Evolutionary conservation across 2,113 vertebrate species (phyloP), one percentile per base, ranked within the genome.

Genomic region (Chiloscyllium plagiosum): DNA sequence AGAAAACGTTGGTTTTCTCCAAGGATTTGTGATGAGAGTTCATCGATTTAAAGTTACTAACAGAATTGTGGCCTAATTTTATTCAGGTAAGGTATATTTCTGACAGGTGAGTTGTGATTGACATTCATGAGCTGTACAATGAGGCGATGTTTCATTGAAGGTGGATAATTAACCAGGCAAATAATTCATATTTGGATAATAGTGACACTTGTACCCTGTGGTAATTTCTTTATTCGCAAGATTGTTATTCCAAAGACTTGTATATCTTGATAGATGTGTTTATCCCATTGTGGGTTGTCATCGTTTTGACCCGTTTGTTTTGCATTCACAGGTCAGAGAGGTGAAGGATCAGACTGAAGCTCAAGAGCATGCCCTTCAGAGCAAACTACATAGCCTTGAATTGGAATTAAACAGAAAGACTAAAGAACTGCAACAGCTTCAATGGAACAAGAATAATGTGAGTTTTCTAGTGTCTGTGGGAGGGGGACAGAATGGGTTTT

Each of bases 371-470:
- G 96, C 96, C 50, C 97, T 99, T 96, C 98, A 98, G 96, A 96
- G 96, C 96, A 98, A 98, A 97, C 97, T 99, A 96, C 95, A 97
- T 69, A 96, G 97, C 96, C 97, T 99, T 96, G 98, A 98, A 97
- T 96, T 97, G 26, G 98, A 99, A 97, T 97, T 98, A 96, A 98
- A 96, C 96, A 97, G 97, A 96, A 96, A 95, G 92, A 97, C 98
- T 26, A 97, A 98, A 80, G 98, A 98, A 96, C 97, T 98, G 96
- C 97, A 97, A 1, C 96, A 97, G 66, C 97, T 99, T 37, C 96
- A 89, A 33, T 96, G 97, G 87, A 97, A 94, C 96, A 97, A 97
- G 66, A 66, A 96, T 52, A 96, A 96, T 0, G 98, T 98, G 95
- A 97, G 97, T 65, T 12, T 33, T 33, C 6, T 78, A 42, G 42